Evolutionary conservation across 2,888 invertebrate species (phyloP).

Genomic region (Eremobia ochroleuca): DNA sequence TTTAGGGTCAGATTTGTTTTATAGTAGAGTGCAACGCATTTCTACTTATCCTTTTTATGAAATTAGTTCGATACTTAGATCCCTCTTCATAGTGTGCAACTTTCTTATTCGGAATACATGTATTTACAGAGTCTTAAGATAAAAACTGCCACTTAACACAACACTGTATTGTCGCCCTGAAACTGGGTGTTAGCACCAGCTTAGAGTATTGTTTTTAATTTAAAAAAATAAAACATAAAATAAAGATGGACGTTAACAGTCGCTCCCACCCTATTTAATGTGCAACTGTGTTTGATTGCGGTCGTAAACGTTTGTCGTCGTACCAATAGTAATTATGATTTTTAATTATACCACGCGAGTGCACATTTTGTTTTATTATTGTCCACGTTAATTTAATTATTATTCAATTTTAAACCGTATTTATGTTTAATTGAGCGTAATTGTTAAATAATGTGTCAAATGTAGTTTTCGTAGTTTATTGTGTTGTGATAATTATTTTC

Average conservation of each 20-base stretch:
- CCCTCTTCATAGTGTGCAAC: background rate
- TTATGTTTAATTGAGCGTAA: constrained; percentile 63
- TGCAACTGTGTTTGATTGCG: constrained; percentile 89
- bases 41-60: background rate
- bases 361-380: constrained; percentile 70
- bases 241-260: constrained; percentile 24
- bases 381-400: constrained; percentile 69
- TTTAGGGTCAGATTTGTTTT: background rate
- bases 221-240: background rate
- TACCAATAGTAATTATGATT: constrained; percentile 81
- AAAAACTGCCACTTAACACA: background rate
- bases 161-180: background rate
- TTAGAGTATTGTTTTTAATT: background rate
- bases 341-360: constrained; percentile 78
- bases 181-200: background rate
- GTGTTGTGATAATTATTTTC: constrained; percentile 7
- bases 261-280: constrained; percentile 76
- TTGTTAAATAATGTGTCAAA: constrained; percentile 64
- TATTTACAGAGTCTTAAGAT: background rate
- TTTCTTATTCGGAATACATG: background rate
- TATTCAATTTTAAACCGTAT: constrained; percentile 66
- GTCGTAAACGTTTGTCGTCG: constrained; percentile 78
- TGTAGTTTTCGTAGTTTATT: constrained; percentile 37
- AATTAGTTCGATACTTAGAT: background rate
- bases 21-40: background rate